Percentiles rank a stretch among this genome's conserved stretches.
phyloP scores from a whole-genome alignment of 2,888 invertebrate species.

The Ephialtes manifestator region DNA sequence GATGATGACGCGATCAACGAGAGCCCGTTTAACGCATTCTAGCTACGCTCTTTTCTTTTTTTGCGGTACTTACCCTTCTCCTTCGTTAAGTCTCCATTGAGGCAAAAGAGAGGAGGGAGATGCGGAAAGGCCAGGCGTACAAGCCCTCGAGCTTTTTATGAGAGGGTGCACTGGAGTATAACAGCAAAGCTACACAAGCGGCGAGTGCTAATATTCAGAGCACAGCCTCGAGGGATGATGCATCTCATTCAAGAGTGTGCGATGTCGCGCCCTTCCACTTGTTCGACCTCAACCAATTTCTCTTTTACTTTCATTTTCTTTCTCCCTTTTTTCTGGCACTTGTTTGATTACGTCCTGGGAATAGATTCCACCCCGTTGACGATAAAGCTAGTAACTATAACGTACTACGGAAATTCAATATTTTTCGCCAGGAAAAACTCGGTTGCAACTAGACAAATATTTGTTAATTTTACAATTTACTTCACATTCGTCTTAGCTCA shows the following conservation, averaged over 20 bases:
- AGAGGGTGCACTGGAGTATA: slow-evolving; percentile 26
- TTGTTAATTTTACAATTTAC: neutral
- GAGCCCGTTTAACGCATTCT: slow-evolving; percentile 21
- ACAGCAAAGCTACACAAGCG: slow-evolving; percentile 26
- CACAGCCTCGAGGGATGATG: neutral
- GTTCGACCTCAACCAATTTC: slow-evolving; percentile 10
- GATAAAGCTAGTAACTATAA: neutral
- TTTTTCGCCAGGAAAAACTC: neutral
- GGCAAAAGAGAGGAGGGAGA: slow-evolving; percentile 29
- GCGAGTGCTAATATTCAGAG: slow-evolving; percentile 27
- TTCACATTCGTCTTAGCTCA: too few relatives aligned
- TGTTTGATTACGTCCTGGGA: neutral
- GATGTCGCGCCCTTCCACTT: neutral
- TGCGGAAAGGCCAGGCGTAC: slow-evolving; percentile 44
- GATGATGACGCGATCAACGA: neutral
- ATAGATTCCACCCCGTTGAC: neutral
- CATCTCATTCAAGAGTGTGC: slow-evolving; percentile 11
- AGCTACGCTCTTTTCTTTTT: neutral
- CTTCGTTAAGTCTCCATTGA: slow-evolving; percentile 59
- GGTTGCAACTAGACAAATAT: neutral
- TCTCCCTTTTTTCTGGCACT: neutral
- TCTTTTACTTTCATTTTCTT: slow-evolving; percentile 1
- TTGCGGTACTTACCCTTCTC: slow-evolving; percentile 27
- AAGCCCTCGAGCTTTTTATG: slow-evolving; percentile 28
- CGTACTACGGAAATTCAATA: neutral